Evolutionary conservation across 2,113 vertebrate genomes (phyloP), one percentile per base, ranked within the genome.

Genomic region (Nibea albiflora): DNA sequence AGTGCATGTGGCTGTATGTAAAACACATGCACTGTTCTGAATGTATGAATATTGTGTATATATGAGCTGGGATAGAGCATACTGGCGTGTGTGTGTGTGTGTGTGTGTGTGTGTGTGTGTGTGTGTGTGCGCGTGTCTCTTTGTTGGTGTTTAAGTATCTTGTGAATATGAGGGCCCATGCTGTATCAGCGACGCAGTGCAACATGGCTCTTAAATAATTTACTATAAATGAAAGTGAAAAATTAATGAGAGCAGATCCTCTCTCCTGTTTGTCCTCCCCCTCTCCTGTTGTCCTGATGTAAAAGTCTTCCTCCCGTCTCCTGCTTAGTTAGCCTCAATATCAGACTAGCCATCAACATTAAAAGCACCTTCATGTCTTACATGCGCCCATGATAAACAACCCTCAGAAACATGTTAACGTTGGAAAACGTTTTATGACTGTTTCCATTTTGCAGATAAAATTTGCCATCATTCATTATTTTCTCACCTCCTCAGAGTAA

Each of bases 121-220:
- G 17, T 19, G 31, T 39, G 42, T 12, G 64, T 72, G 64, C 22
- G 14, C 31, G 19, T 64, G 35, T 71, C 28, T 19, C 31, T 50
- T 54, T 77, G 73, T 74, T 52, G 60, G 50, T 83, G 76, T 71
- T 56, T 47, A 54, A 52, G 73, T 53, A 63, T 62, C 80, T 84
- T n/a, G 46, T 11, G 58, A 57, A 70, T 12, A 11, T 5, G 14
- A 78, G 72, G 68, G 24, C 68, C 49, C 10, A 1, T 54, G 78
- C 78, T 64, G 63, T 81, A 69, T 80, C 75, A 72, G 39, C 88
- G 66, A 84, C 11, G 22, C 77, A 62, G 39, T 50, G 42, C 76
- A 84, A 85, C 84, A 5, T 15, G 16, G 22, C 82, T 89, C 50
- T 79, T 93, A 24, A 92, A 94, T 93, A 89, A 93, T 94, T 92